phyloP scores from a whole-genome alignment of 2,888 invertebrate genomes.

The Limnephilus rhombicus region DNA sequence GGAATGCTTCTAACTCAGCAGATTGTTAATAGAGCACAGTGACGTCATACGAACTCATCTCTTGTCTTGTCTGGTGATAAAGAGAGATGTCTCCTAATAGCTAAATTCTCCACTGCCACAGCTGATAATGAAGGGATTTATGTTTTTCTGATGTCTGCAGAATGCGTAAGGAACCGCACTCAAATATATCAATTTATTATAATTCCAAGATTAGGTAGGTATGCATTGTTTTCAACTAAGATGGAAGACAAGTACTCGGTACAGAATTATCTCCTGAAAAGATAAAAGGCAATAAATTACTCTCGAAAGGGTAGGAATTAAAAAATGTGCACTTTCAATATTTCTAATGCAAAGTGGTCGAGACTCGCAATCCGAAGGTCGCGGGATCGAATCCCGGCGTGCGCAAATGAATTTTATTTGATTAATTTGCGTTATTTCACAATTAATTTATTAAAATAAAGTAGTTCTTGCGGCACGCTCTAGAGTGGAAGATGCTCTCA shows the following conservation, averaged over 20 bases:
- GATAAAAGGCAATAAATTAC: not conserved
- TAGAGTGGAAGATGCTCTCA: too few relatives aligned
- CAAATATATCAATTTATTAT: not conserved
- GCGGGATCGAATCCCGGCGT: too few relatives aligned
- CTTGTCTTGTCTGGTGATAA: not conserved
- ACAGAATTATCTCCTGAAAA: not conserved
- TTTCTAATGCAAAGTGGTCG: too few relatives aligned
- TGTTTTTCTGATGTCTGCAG: not conserved
- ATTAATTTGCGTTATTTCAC: too few relatives aligned
- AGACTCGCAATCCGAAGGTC: too few relatives aligned
- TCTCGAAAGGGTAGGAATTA: not conserved
- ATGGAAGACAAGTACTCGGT: not conserved
- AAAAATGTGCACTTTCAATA: too few relatives aligned
- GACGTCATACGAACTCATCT: conserved; percentile 1
- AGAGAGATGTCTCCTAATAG: not conserved
- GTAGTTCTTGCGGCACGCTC: too few relatives aligned
- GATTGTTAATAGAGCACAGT: not conserved
- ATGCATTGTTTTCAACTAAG: not conserved
- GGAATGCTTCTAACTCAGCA: not conserved
- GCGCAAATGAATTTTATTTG: too few relatives aligned
- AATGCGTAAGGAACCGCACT: not conserved
- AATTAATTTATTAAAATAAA: too few relatives aligned
- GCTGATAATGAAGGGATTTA: conserved; percentile 19
- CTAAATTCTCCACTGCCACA: conserved; percentile 9
- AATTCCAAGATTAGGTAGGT: not conserved